Percentiles rank a stretch among this genome's conserved stretches.
These are phyloP conservation scores for Dynastes grantii DNA, from an alignment of 2,888 invertebrate species.

Conservation along the genomic window DNA sequence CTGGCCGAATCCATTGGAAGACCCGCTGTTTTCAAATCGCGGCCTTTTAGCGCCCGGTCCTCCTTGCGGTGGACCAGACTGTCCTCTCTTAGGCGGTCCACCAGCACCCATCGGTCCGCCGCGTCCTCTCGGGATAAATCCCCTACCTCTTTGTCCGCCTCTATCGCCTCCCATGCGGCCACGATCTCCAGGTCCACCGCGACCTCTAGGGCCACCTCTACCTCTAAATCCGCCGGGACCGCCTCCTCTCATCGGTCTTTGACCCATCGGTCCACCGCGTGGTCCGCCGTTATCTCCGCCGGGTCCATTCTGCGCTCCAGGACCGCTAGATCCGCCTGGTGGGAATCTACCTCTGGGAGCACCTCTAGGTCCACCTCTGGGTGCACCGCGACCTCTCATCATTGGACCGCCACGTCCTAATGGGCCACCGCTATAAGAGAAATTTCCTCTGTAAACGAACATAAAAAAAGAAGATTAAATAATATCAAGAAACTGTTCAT, in stretches of 20 bases:
- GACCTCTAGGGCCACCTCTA: conserved; percentile 52
- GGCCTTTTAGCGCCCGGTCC: conserved; percentile 52
- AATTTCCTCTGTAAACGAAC: neutral
- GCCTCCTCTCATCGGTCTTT: conserved; percentile 50
- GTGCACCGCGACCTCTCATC: conserved; percentile 52
- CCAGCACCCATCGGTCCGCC: conserved; percentile 49
- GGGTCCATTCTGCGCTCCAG: conserved; percentile 50
- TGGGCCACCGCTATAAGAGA: conserved; percentile 49
- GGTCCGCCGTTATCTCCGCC: conserved; percentile 51
- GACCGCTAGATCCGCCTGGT: conserved; percentile 43
- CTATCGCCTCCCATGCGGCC: conserved; percentile 51
- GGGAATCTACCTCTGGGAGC: conserved; percentile 50
- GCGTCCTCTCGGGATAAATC: conserved; percentile 50
- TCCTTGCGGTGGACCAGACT: conserved; percentile 51
- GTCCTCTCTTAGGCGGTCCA: conserved; percentile 50
- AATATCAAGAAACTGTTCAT: conserved; percentile 48
- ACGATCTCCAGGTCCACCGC: conserved; percentile 52
- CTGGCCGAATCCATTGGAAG: conserved; percentile 51
- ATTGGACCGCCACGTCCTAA: conserved; percentile 51
- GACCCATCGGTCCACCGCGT: conserved; percentile 48
- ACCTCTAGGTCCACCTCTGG: conserved; percentile 48
- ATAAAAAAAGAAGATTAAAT: neutral
- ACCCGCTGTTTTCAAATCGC: conserved; percentile 49
- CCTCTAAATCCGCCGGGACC: conserved; percentile 50
- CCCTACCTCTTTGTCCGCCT: conserved; percentile 51